phyloP scores from a whole-genome alignment of 1,140 invertebrate genomes.

The Bombus pascuorum region DNA sequence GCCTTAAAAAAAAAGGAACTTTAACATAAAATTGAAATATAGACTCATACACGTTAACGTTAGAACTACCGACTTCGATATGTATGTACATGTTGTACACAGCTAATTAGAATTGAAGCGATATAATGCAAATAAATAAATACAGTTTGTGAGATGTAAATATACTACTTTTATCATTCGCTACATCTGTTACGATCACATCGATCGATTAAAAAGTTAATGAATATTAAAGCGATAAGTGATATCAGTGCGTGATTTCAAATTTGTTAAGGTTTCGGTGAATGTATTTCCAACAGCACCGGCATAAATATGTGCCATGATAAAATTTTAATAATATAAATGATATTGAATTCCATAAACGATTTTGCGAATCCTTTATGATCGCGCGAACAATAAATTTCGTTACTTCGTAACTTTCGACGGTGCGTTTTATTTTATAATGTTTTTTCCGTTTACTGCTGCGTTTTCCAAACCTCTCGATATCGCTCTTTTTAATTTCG shows the following conservation, averaged over 20 bases:
- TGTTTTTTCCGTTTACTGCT: not conserved
- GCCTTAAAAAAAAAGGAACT: not conserved
- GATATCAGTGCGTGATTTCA: not conserved
- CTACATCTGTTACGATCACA: not conserved
- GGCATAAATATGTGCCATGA: slow-evolving; percentile 14
- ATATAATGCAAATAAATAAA: not conserved
- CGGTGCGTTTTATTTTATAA: slow-evolving; percentile 19
- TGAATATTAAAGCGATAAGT: slow-evolving; percentile 1
- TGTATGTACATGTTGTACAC: too few species aligned
- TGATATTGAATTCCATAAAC: slow-evolving; percentile 13
- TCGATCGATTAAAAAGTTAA: not conserved
- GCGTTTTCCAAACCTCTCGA: not conserved
- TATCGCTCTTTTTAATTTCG: slow-evolving; percentile 6
- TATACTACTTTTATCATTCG: not conserved
- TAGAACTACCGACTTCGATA: not conserved
- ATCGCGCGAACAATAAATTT: slow-evolving; percentile 14
- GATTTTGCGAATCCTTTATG: slow-evolving; percentile 5
- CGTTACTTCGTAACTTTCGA: slow-evolving; percentile 12
- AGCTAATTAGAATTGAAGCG: too few species aligned
- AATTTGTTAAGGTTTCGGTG: not conserved
- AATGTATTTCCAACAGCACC: not conserved
- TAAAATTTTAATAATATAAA: slow-evolving; percentile 37
- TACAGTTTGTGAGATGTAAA: not conserved
- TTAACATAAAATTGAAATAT: not conserved
- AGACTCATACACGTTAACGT: not conserved